Evolutionary conservation across 2,113 vertebrate genomes (phyloP).

Genomic region (Otolemur garnettii): DNA sequence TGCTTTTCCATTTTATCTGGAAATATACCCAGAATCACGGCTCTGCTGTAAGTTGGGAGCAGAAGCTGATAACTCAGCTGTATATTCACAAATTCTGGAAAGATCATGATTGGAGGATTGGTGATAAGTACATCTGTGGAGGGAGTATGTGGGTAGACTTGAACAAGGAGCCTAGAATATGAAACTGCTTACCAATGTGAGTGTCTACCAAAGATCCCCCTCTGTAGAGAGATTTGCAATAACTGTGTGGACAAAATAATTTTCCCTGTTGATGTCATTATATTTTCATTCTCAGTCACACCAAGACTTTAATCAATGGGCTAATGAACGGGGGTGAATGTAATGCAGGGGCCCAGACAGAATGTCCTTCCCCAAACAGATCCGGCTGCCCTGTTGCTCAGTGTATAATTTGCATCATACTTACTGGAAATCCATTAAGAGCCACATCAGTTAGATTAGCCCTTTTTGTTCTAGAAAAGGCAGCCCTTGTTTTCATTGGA

Average conservation of each 20-base stretch:
- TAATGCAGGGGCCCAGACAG: background rate
- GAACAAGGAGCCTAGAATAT: background rate
- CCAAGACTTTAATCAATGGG: background rate
- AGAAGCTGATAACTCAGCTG: background rate
- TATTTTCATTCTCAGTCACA: background rate
- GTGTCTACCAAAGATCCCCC: background rate
- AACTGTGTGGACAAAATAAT: background rate
- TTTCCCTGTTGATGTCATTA: background rate
- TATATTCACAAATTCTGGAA: constrained; percentile 6
- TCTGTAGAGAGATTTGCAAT: background rate
- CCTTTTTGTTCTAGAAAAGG: background rate
- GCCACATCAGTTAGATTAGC: background rate
- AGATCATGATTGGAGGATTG: background rate
- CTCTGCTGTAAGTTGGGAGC: background rate
- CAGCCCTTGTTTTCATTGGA: background rate
- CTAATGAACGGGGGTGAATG: background rate
- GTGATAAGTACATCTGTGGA: background rate
- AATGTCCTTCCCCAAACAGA: background rate
- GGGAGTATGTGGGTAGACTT: background rate
- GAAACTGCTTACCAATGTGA: background rate
- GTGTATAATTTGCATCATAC: background rate
- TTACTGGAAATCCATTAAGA: background rate
- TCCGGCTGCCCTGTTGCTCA: background rate
- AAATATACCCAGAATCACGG: background rate
- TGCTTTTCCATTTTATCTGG: background rate